Evolutionary conservation across 2,797 vertebrate genomes (phyloP), one percentile per base, ranked within the genome.

Genomic region (Liparis tanakae): DNA sequence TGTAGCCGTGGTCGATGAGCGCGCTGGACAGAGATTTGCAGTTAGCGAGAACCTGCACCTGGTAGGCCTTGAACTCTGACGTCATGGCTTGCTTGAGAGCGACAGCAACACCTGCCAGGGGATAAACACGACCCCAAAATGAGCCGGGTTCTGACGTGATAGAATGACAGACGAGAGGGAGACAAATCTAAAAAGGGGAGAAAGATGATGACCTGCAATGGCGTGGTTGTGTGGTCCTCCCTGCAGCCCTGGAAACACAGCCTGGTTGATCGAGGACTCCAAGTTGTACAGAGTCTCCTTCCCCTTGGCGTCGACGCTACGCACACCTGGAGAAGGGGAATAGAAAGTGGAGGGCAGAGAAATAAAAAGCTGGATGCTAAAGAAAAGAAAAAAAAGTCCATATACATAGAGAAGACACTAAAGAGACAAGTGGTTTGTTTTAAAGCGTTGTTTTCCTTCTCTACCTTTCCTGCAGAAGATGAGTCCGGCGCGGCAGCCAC

Each of bases 211-310:
- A 98, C 98, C 98, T 88, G 98, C 98, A 12, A 99, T 99, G 44
- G 98, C 97, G 0, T 99, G 98, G 89, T 99, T 99, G 92, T 99
- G 98, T 0, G 98, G 98, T 5, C 98, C 98, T 12, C 98, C 98
- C 87, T 99, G 98, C 58, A 99, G 94, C n/a, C 98, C 98, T 0
- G 98, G 98, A 88, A 99, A 99, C 71, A 99, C 97, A 0, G 98
- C 96, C 70, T 99, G 96, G 77, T 99, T 99, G 88, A 99, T 98
- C 61, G 94, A 93, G 33, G 95, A 95, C 89, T 99, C 98, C 82
- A 98, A 78, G 85, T 98, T 97, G 87, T 97, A 99, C 59, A 93
- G 74, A 0, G 81, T 94, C 87, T 98, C 97, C 80, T 96, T 98
- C 58, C 98, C 97, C 87, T 97, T 99, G 53, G 95, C 94, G 48